Evolutionary conservation across 1,140 invertebrate genomes (phyloP).

Genomic region (Pachypeltis micranthus): DNA sequence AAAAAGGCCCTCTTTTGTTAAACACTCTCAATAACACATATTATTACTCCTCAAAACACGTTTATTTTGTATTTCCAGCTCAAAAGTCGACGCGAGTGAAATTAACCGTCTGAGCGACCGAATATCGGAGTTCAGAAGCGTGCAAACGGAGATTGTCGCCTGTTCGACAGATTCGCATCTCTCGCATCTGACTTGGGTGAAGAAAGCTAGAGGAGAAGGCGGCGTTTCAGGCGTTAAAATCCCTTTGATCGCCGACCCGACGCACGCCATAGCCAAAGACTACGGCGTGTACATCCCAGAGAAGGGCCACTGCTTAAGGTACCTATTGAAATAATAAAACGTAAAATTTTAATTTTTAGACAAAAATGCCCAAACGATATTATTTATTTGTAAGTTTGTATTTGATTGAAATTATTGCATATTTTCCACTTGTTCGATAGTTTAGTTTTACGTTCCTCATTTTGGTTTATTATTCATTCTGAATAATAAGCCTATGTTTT

Average conservation of each 20-base stretch:
- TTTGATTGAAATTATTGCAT: too few species aligned
- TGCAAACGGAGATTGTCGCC: constrained; percentile 72
- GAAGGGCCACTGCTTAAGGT: constrained; percentile 80
- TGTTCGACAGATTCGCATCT: constrained; percentile 86
- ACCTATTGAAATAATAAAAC: background rate
- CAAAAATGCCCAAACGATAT: too few species aligned
- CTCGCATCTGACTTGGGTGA: constrained; percentile 88
- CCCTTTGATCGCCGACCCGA: constrained; percentile 92
- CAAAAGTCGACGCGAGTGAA: constrained; percentile 89
- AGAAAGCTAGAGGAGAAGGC: constrained; percentile 85
- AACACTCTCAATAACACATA: too few species aligned
- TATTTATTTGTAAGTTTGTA: too few species aligned
- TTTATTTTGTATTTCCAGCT: constrained; percentile 34
- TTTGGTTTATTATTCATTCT: too few species aligned
- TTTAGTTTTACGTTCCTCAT: too few species aligned
- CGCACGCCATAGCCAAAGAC: constrained; percentile 64
- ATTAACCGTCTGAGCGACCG: constrained; percentile 85
- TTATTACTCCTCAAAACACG: too few species aligned
- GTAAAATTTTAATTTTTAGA: too few species aligned
- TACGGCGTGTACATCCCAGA: constrained; percentile 93
- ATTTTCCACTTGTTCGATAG: too few species aligned
- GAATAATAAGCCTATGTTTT: too few species aligned
- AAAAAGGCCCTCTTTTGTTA: background rate
- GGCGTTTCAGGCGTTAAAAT: constrained; percentile 93
- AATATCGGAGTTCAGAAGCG: constrained; percentile 69